A percentile compares a stretch with the other conserved stretches of the same genome.
Evolutionary conservation across 2,113 vertebrate species (phyloP).

Genomic region (Aegithalos caudatus): DNA sequence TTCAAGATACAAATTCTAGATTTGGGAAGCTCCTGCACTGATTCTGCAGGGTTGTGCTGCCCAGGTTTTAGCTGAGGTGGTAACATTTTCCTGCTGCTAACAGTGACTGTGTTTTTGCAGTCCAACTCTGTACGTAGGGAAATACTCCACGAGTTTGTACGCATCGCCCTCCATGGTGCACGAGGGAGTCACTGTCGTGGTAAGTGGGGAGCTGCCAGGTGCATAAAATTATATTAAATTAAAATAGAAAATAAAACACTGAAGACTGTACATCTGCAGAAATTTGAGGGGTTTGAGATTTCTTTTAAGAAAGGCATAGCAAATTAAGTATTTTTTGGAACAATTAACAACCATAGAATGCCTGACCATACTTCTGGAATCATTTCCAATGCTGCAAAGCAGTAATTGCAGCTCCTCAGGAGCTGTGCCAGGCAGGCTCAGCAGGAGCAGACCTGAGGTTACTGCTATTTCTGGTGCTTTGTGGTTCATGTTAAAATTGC

Average conservation of each 20-base stretch:
- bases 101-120: conserved; percentile 56
- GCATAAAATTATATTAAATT: not conserved
- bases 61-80: not conserved
- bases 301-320: not conserved
- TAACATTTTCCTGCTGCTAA: not conserved
- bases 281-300: not conserved
- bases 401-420: not conserved
- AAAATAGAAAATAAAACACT: not conserved
- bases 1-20: not conserved
- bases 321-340: not conserved
- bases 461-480: not conserved
- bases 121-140: conserved; percentile 94
- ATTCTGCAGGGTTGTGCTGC: not conserved
- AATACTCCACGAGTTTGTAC: conserved; percentile 93
- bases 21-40: not conserved
- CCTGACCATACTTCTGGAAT: not conserved
- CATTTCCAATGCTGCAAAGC: not conserved
- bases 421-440: not conserved
- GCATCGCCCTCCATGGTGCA: conserved; percentile 95
- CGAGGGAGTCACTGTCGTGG: conserved; percentile 94
- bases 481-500: not conserved
- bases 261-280: not conserved
- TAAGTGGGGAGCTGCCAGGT: conserved; percentile 67
- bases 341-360: not conserved
- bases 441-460: not conserved